Evolutionary conservation across 2,797 vertebrate genomes (phyloP), one percentile per base, ranked within the genome.

Genomic region (Rhynchonycteris naso): DNA sequence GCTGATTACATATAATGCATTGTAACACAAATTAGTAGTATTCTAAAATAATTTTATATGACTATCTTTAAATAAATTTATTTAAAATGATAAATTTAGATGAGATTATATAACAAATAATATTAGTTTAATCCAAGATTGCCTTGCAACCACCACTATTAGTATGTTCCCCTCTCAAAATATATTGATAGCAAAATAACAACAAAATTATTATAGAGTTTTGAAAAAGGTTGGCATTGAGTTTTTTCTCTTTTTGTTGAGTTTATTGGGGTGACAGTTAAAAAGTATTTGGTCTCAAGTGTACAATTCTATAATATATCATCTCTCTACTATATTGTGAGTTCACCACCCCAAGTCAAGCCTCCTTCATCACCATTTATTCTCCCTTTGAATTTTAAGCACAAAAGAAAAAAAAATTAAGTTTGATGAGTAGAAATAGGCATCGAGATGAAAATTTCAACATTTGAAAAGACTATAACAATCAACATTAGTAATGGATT

Each of bases 401-500:
- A 69, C 38, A 84, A 58, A 28, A 16, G 47, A 69, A 68, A 72
- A 43, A 43, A 71, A 81, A 68, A 71, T 38, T 89, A 59, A 87
- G 19, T 87, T 96, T 88, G 56, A 92, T 47, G 86, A 95, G 66
- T 18, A 95, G 35, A 94, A 87, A 83, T 33, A 92, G 33, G 22
- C 30, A 38, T 63, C 35, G 38, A 71, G 72, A 88, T 43, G 50
- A 88, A 91, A 95, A 95, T 54, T 50, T 61, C 22, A 93, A 78
- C 52, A 80, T 72, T 28, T 63, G 58, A 93, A 83, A 95, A 83
- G 33, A 65, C 33, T 71, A 85, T 89, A 93, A 95, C 92, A 93
- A 72, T 63, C 75, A 85, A 88, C 26, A 54, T 80, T 94, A 68
- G 28, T 86, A 85, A 89, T 88, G 54, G 43, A 35, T 87, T 86